Conservation (phyloP, 2,888 invertebrate genomes). For the Eulithis testata region DNA sequence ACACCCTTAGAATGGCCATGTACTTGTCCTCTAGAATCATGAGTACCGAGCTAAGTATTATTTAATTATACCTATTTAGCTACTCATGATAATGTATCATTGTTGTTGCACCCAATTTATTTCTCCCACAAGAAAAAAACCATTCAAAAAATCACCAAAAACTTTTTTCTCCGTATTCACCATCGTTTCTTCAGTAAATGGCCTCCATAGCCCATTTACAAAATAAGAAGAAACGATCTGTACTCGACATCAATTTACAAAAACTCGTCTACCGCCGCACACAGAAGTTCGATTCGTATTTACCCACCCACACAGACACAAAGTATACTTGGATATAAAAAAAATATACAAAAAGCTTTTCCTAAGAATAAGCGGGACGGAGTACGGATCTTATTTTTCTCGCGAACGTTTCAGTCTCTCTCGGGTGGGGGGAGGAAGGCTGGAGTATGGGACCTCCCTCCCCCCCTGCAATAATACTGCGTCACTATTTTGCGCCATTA, state of each 20-base stretch:
- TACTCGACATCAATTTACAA: constrained; percentile 54
- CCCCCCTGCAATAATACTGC: constrained; percentile 85
- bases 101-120: too few species aligned
- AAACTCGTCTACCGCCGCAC: constrained; percentile 57
- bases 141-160: too few species aligned
- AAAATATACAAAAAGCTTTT: constrained; percentile 80
- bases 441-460: constrained; percentile 63
- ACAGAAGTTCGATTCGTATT: constrained; percentile 60
- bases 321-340: constrained; percentile 66
- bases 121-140: too few species aligned
- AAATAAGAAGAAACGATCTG: constrained; percentile 45
- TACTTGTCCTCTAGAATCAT: too few species aligned
- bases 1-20: too few species aligned
- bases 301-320: constrained; percentile 71
- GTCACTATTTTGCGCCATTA: constrained; percentile 86
- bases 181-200: constrained; percentile 22
- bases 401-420: constrained; percentile 84
- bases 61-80: too few species aligned
- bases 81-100: too few species aligned
- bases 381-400: constrained; percentile 84
- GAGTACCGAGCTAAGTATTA: too few species aligned
- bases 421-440: constrained; percentile 57
- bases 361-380: constrained; percentile 83
- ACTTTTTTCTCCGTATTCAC: not conserved
- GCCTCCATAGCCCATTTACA: constrained; percentile 19